These are phyloP conservation scores for Papilio protenor DNA, from an alignment of 2,888 invertebrate genomes.

Conservation along the genomic window DNA sequence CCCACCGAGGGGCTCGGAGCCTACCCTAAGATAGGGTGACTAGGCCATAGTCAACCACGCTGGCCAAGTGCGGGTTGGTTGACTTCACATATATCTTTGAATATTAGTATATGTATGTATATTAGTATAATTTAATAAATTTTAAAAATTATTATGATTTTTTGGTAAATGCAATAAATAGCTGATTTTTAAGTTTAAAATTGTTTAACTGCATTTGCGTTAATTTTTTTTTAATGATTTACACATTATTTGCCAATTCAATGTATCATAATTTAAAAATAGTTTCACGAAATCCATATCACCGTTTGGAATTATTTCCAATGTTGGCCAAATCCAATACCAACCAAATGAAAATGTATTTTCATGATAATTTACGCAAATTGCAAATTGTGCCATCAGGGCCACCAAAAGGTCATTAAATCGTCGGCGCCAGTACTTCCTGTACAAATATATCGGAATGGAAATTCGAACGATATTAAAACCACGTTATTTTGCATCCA, in stretches of 20 bases:
- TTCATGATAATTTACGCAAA: slow-evolving; percentile 27
- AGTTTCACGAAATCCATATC: background rate
- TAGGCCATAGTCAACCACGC: too few species aligned
- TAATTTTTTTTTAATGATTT: too few species aligned
- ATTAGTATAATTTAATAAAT: too few species aligned
- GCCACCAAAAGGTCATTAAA: slow-evolving; percentile 20
- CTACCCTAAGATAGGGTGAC: too few species aligned
- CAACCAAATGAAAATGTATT: slow-evolving; percentile 23
- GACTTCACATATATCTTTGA: too few species aligned
- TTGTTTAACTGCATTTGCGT: too few species aligned
- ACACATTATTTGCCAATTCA: background rate
- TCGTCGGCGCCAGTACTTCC: background rate
- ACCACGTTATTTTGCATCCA: slow-evolving; percentile 2
- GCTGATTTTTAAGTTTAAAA: too few species aligned
- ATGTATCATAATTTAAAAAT: background rate
- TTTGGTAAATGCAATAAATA: too few species aligned
- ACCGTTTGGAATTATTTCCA: background rate
- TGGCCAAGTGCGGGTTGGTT: too few species aligned
- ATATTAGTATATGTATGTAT: too few species aligned
- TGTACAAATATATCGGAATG: slow-evolving; percentile 13
- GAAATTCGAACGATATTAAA: slow-evolving; percentile 33
- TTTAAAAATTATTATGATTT: too few species aligned
- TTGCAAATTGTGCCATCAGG: slow-evolving; percentile 20
- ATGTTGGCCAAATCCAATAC: slow-evolving; percentile 1
- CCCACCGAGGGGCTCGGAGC: too few species aligned